Conservation (phyloP, 2,113 vertebrate species). For the Cyanocitta stelleri region DNA sequence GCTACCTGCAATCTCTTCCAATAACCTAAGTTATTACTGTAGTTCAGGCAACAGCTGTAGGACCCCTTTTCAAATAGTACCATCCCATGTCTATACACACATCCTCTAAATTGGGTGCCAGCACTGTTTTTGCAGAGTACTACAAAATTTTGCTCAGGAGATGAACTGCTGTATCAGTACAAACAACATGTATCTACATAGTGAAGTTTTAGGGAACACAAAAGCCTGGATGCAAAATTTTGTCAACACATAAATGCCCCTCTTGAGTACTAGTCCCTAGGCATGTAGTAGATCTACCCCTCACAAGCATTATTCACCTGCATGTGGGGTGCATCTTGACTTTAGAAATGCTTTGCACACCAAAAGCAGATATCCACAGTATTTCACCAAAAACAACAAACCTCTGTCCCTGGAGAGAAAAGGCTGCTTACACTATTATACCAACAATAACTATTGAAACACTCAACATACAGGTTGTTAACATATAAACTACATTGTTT, state of each 20-base stretch:
- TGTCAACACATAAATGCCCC: not conserved
- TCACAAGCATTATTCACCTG: not conserved
- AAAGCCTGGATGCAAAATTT: not conserved
- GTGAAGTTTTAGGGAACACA: not conserved
- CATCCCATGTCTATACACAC: not conserved
- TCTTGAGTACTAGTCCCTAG: not conserved
- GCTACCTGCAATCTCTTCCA: not conserved
- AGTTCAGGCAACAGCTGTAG: not conserved
- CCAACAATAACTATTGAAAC: not conserved
- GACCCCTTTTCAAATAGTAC: not conserved
- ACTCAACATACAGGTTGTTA: not conserved
- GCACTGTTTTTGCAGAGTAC: not conserved
- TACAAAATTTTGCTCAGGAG: not conserved
- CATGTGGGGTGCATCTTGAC: accelerated
- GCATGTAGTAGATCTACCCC: not conserved
- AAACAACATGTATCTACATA: not conserved
- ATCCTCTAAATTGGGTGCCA: not conserved
- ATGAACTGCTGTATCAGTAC: not conserved
- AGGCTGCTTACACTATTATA: not conserved
- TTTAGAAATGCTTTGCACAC: not conserved
- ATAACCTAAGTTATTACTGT: not conserved
- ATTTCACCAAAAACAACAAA: not conserved
- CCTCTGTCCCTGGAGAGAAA: not conserved
- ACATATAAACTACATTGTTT: not conserved
- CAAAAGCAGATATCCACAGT: not conserved